phyloP scores from a whole-genome alignment of 2,113 vertebrate genomes.

The Columba janthina region DNA sequence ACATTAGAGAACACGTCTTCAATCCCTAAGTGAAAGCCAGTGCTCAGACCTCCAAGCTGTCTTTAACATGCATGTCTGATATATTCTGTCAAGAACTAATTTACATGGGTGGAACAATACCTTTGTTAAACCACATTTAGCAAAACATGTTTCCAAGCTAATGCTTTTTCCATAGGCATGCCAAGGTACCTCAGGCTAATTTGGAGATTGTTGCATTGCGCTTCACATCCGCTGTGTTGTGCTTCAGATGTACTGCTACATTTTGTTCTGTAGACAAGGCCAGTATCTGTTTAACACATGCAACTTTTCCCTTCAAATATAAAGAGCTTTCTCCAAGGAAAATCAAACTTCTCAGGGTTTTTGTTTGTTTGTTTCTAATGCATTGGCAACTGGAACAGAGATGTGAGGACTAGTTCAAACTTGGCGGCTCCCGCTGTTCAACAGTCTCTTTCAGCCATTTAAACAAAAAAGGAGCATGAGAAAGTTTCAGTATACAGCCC shows the following conservation, averaged over 20 bases:
- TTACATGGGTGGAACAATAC: background rate
- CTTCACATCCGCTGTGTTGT: background rate
- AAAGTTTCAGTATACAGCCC: background rate
- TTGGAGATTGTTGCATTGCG: background rate
- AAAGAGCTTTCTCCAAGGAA: background rate
- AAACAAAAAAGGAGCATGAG: background rate
- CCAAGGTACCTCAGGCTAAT: background rate
- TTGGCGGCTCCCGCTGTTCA: background rate
- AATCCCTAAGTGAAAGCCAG: background rate
- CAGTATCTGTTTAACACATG: background rate
- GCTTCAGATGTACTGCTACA: background rate
- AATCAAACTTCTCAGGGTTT: background rate
- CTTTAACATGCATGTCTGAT: background rate
- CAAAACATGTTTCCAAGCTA: background rate
- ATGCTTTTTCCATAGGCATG: background rate
- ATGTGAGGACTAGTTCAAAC: background rate
- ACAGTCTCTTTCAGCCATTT: background rate
- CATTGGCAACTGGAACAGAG: fast-evolving
- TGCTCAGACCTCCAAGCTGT: background rate
- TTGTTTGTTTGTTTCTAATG: background rate
- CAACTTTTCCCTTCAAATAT: background rate
- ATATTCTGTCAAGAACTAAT: background rate
- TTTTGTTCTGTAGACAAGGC: background rate
- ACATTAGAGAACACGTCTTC: background rate
- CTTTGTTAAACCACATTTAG: background rate